Base-by-base conservation (phyloP, 2,888 invertebrate species). In the Lysandra bellargus region DNA sequence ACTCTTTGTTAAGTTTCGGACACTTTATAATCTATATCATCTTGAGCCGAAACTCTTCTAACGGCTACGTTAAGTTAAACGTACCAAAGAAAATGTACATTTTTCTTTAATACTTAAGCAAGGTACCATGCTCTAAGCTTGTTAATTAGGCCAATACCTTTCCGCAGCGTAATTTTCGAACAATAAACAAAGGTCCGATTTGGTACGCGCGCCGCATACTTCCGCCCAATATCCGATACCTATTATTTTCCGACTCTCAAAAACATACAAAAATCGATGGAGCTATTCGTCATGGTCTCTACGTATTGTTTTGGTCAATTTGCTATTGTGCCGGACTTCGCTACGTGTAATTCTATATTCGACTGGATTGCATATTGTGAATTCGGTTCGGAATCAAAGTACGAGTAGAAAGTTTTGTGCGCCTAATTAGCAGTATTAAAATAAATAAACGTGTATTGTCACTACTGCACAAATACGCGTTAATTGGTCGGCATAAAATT, bases 191-290 rank as follows among this genome's bases (percentile, higher is more conserved):
- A 79, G 79, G 74, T 60, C 88, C 86, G 88, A 88, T 91, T 91
- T 86, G 86, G 85, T 83, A 87, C 83, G 84, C 88, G 86, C 85
- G 86, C 88, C 88, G 91, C 91, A 90, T 87, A 87, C 86, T 92
- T 94, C 93, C 93, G 91, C 85, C 85, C 89, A 89, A 91, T 92
- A 91, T 92, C 91, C 90, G 90, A 84, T 83, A 85, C 85, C 89
- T 88, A 92, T 92, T 92, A 92, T 92, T 91, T 89, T 87, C 79
- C 87, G 86, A 90, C 89, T 90, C 90, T 90, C 92, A 85, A 91
- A 93, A 92, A 92, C 89, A 88, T 86, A 92, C 92, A 92, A 92
- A 92, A 92, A 91, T 91, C 87, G 84, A 86, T 87, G 83, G 84
- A 84, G 84, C 88, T 90, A 92, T 93, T 92, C 91, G 93, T 92